Evolutionary conservation across 2,888 invertebrate genomes (phyloP), one percentile per base, ranked within the genome.

Genomic region (Pharmacophagus antenor): DNA sequence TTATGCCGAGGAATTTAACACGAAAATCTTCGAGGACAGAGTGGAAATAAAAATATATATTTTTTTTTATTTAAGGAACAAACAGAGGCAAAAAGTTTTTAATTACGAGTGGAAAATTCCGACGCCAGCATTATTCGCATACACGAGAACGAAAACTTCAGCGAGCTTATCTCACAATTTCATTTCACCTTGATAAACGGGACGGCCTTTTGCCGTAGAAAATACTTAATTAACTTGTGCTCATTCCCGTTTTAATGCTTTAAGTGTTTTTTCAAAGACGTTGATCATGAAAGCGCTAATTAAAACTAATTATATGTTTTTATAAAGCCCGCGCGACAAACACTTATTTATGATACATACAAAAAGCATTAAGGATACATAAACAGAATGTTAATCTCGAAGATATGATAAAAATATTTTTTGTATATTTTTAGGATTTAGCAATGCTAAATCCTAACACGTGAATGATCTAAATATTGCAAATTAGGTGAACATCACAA

Each of bases 171-270:
- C 31, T 51, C n/a, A 37, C 20, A 51, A 37, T 51, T 51, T 51
- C 41, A 51, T 51, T 51, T 41, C 21, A n/a, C 37, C 46, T 46
- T 20, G 21, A 51, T 15, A 37, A 21, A 51, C 21, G 21, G 21
- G 41, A 51, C 51, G 37, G 15, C 37, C 21, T 37, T 51, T 21
- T 15, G 37, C 21, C 37, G 41, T 37, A 20, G 21, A 18, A 37
- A 51, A 51, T 51, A 21, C 22, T 37, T 51, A 51, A 51, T 51
- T 51, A 51, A 51, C 37, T 51, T 18, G 15, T 7, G 51, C 46
- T 42, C 46, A 46, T 12, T 18, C 8, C 18, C 3, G 46, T 12
- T 46, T 17, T 42, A 42, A 42, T n/a, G 17, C 8, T 41, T 17
- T n/a, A 41, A 41, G n/a, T 17, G 17, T 42, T 42, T 17, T 42